phyloP scores from a whole-genome alignment of 2,888 invertebrate genomes.

The Linnaemya vulpina region DNA sequence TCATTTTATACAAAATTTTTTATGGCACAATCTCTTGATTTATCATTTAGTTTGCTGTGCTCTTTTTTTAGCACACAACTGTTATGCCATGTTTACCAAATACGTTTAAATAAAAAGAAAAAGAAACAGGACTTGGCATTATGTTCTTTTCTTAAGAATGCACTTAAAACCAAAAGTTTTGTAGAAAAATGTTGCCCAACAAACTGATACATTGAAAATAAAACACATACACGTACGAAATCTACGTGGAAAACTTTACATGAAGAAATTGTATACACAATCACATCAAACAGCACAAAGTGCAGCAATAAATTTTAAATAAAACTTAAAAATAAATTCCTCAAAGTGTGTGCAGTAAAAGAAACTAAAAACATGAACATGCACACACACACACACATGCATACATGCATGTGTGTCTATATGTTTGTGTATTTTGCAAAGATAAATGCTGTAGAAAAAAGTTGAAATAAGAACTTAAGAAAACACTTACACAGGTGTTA shows the following conservation, averaged over 20 bases:
- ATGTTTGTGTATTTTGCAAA: neutral
- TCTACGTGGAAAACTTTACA: slow-evolving; percentile 23
- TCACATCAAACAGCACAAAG: slow-evolving; percentile 56
- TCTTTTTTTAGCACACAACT: slow-evolving; percentile 28
- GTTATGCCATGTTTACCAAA: slow-evolving; percentile 2
- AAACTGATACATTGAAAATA: slow-evolving; percentile 37
- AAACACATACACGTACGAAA: slow-evolving; percentile 34
- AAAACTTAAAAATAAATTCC: slow-evolving; percentile 51
- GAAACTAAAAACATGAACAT: neutral
- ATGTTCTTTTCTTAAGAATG: slow-evolving; percentile 47
- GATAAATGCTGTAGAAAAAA: neutral
- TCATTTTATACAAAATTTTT: neutral
- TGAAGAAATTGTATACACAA: slow-evolving; percentile 15
- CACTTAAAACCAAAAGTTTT: slow-evolving; percentile 59
- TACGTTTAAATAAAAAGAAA: neutral
- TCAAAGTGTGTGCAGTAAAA: slow-evolving; percentile 49
- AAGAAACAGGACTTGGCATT: slow-evolving; percentile 55
- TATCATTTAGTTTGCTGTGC: neutral
- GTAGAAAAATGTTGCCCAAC: slow-evolving; percentile 39
- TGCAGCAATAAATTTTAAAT: slow-evolving; percentile 66
- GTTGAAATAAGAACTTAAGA: slow-evolving; percentile 31
- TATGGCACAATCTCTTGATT: too few species aligned
- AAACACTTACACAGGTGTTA: slow-evolving; percentile 55
- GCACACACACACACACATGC: neutral
- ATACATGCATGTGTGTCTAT: neutral